phyloP scores from a whole-genome alignment of 2,797 vertebrate species.

The Onychomys leucogaster region DNA sequence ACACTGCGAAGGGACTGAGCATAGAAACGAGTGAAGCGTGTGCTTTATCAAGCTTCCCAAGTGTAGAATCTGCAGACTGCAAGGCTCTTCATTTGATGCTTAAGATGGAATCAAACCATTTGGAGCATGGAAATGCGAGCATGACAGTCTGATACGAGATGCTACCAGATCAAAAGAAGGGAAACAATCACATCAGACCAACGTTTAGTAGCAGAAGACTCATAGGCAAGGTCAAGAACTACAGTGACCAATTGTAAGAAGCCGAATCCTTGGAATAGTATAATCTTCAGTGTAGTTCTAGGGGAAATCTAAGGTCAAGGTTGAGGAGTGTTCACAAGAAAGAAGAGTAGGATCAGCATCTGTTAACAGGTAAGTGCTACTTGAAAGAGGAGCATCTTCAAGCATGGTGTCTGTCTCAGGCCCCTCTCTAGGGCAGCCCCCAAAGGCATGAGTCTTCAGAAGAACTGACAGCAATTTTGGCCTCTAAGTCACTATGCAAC shows the following conservation, averaged over 20 bases:
- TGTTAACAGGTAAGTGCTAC: neutral
- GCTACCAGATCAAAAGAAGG: neutral
- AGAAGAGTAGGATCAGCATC: neutral
- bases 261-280: neutral
- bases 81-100: neutral
- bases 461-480: neutral
- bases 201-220: neutral
- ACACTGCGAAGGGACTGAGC: neutral
- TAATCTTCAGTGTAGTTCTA: neutral
- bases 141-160: neutral
- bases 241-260: neutral
- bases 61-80: neutral
- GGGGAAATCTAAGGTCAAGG: neutral
- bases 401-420: accelerated
- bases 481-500: neutral
- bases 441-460: neutral
- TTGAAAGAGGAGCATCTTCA: neutral
- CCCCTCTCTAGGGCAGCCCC: neutral
- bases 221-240: neutral
- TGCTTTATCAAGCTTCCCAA: neutral
- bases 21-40: neutral
- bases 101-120: neutral
- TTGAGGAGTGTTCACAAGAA: neutral
- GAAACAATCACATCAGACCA: neutral
- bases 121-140: neutral